These are phyloP conservation scores for Trissolcus basalis DNA, from an alignment of 1,140 invertebrate species.

Conservation along the genomic window DNA sequence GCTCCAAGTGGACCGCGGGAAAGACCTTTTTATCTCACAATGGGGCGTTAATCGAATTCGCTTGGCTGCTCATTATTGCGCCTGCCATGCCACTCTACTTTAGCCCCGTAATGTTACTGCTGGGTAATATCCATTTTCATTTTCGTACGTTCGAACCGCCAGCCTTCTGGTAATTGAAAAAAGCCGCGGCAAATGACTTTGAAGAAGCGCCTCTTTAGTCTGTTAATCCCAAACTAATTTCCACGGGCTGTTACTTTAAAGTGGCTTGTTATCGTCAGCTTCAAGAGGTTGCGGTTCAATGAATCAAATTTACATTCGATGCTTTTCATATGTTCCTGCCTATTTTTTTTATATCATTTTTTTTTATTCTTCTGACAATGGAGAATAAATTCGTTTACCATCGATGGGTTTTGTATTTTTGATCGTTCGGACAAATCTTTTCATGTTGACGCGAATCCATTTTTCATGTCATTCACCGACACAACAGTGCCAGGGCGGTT, in stretches of 20 bases:
- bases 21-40: conserved; percentile 53
- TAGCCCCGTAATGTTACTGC: conserved; percentile 37
- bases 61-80: conserved; percentile 34
- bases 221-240: conserved; percentile 48
- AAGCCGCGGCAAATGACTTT: conserved; percentile 30
- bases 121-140: conserved; percentile 47
- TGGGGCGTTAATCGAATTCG: conserved; percentile 53
- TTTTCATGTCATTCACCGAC: too few relatives aligned
- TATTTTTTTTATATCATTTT: neutral
- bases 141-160: conserved; percentile 22
- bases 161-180: conserved; percentile 47
- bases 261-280: conserved; percentile 12
- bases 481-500: too few relatives aligned
- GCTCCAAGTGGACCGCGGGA: conserved; percentile 25
- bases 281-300: conserved; percentile 4
- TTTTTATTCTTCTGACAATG: neutral
- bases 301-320: conserved; percentile 11
- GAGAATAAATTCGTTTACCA: too few relatives aligned
- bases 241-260: conserved; percentile 32
- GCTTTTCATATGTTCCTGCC: conserved; percentile 3
- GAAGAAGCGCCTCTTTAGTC: conserved; percentile 32
- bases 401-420: too few relatives aligned
- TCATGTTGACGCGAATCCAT: too few relatives aligned
- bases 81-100: conserved; percentile 22
- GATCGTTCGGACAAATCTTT: too few relatives aligned